A percentile compares a stretch with the other conserved stretches of the same genome.
phyloP scores from a whole-genome alignment of 2,888 invertebrate species.

The Sussaba pulchella region DNA sequence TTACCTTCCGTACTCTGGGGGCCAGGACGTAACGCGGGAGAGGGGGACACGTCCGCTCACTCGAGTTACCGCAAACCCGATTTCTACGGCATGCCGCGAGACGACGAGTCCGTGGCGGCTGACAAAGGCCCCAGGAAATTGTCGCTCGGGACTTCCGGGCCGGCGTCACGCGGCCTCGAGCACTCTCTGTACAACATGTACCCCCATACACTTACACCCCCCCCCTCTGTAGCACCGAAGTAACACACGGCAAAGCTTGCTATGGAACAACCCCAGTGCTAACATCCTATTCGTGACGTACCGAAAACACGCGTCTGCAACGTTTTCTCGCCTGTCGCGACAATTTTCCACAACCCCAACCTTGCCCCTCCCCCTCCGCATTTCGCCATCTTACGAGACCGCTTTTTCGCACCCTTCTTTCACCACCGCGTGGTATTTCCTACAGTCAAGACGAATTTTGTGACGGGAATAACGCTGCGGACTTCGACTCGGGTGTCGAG shows the following conservation, averaged over 20 bases:
- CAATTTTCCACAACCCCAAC: constrained; percentile 9
- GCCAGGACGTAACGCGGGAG: not conserved
- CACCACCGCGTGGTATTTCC: constrained; percentile 8
- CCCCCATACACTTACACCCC: not conserved
- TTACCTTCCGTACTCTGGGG: constrained; percentile 38
- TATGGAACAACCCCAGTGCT: constrained; percentile 24
- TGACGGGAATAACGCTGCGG: not conserved
- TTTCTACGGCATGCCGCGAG: constrained; percentile 56
- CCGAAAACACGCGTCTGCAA: constrained; percentile 28
- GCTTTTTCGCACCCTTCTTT: constrained; percentile 19
- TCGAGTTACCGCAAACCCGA: constrained; percentile 67
- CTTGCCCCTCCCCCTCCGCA: not conserved
- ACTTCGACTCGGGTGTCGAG: constrained; percentile 1
- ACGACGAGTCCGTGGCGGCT: constrained; percentile 46
- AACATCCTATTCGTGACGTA: constrained; percentile 17
- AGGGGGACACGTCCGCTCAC: constrained; percentile 33
- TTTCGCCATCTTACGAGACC: not conserved
- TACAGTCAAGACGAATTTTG: constrained; percentile 18
- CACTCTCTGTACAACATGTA: constrained; percentile 2
- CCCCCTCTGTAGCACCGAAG: constrained; percentile 20
- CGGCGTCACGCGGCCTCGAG: constrained; percentile 56
- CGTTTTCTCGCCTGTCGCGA: constrained; percentile 25
- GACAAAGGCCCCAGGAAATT: constrained; percentile 71
- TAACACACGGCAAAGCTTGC: constrained; percentile 29
- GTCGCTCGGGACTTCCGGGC: constrained; percentile 70